These are phyloP conservation scores for Lasioglossum vierecki DNA, from an alignment of 2,888 invertebrate genomes.

Conservation along the genomic window DNA sequence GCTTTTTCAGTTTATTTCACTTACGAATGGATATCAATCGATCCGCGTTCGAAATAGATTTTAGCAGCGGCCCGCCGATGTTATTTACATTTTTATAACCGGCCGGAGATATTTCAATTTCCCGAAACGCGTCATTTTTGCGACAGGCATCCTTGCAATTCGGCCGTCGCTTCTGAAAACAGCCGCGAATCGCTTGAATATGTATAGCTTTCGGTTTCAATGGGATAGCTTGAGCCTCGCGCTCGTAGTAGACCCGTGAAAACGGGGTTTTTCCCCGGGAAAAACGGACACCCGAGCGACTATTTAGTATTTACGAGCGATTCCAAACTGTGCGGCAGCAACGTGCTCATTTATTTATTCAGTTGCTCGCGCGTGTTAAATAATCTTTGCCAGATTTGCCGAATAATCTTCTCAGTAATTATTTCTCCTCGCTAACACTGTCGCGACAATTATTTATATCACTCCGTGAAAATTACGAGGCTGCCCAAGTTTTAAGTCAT, in stretches of 20 bases:
- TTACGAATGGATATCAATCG: slow-evolving; percentile 41
- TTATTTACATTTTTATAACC: slow-evolving; percentile 52
- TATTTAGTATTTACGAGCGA: not conserved
- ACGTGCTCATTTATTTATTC: slow-evolving; percentile 4
- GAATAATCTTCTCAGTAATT: not conserved
- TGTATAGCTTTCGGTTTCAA: slow-evolving; percentile 4
- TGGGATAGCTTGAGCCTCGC: not conserved
- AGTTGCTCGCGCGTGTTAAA: not conserved
- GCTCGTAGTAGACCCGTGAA: not conserved
- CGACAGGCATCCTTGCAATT: slow-evolving; percentile 35
- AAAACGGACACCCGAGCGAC: not conserved
- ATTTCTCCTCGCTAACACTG: not conserved
- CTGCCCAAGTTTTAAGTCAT: too few relatives aligned
- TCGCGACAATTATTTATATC: too few relatives aligned
- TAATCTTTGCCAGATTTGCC: not conserved
- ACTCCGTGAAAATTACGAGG: too few relatives aligned
- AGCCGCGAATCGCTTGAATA: not conserved
- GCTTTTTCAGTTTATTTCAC: slow-evolving; percentile 48
- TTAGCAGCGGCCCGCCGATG: slow-evolving; percentile 33
- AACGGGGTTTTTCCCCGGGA: not conserved
- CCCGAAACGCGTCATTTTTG: slow-evolving; percentile 37
- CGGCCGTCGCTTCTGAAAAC: not conserved
- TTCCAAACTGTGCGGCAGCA: not conserved
- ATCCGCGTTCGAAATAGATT: slow-evolving; percentile 48
- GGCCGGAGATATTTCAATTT: slow-evolving; percentile 33